Base-by-base conservation (phyloP, 1,140 invertebrate genomes). In the Pogonomyrmex californicus region DNA sequence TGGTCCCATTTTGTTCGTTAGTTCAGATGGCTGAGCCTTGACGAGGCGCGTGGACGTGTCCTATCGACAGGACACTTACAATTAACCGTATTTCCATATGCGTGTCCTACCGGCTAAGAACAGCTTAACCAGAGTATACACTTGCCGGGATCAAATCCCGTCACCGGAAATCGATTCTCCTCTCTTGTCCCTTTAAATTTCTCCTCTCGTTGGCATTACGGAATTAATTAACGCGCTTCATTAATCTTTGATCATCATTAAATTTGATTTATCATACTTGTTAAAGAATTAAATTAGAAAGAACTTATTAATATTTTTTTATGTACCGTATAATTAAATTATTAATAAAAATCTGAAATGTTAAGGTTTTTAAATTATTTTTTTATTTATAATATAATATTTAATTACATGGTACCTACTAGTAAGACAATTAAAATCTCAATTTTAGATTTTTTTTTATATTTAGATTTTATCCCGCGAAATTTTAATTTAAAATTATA, bases 21-120 rank as follows among this genome's bases (percentile, higher is more conserved):
- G 49, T 51, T 66, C 49, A 30, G 54, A n/a, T 38, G 68, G 7
- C n/a, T 54, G 49, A 58, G 33, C 14, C 47, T 56, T 54, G 38
- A 41, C 62, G 77, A 68, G 33, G 47, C 33, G 17, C n/a, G 30
- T 30, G 30, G 30, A 83, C 30, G 30, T 83, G 62, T 86, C 58
- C 17, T 56, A 38, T 75, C 58, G 58, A 56, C 76, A 56, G 75
- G 60, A 85, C 65, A 81, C 60, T 89, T 76, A 89, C 88, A 89
- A 89, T 89, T 86, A 89, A 86, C 60, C 82, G 82, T 56, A 62
- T 87, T 86, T 30, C 36, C 68, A 56, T 23, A 23, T 60, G 58
- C 65, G 75, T 75, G 77, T 49, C 54, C 88, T 47, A 51, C 51
- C 41, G 2, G 23, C 56, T 56, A 63, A 33, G 66, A 41, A 30